Evolutionary conservation across 2,797 vertebrate genomes (phyloP).

Genomic region (Rallus crepitans): DNA sequence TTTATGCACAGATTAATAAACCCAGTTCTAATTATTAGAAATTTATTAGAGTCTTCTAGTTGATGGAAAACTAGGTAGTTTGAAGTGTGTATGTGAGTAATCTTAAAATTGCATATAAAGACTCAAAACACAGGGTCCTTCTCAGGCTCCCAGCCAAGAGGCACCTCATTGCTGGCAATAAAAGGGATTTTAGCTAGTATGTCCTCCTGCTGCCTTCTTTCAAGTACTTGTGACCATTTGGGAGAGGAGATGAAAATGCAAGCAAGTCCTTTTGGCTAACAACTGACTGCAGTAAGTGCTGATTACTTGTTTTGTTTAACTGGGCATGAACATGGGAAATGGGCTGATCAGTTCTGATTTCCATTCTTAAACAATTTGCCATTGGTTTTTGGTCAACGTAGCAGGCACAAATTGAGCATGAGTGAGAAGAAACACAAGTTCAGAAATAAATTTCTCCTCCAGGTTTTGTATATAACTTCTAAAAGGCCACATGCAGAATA

Average conservation of each 20-base stretch:
- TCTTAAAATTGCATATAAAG: background rate
- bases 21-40: background rate
- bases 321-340: background rate
- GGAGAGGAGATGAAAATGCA: background rate
- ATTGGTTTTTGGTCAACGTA: background rate
- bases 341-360: background rate
- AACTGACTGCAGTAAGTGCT: background rate
- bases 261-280: background rate
- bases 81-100: background rate
- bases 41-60: background rate
- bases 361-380: background rate
- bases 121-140: background rate
- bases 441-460: background rate
- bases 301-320: background rate
- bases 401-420: background rate
- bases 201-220: background rate
- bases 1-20: background rate
- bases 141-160: background rate
- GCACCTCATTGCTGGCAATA: background rate
- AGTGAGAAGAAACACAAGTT: background rate
- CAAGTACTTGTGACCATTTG: rapidly evolving
- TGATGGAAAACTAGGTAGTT: background rate
- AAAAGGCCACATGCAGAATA: background rate
- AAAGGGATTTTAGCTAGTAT: background rate
- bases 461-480: background rate